Evolutionary conservation across 1,140 invertebrate species (phyloP).

Genomic region (Sitophilus oryzae): DNA sequence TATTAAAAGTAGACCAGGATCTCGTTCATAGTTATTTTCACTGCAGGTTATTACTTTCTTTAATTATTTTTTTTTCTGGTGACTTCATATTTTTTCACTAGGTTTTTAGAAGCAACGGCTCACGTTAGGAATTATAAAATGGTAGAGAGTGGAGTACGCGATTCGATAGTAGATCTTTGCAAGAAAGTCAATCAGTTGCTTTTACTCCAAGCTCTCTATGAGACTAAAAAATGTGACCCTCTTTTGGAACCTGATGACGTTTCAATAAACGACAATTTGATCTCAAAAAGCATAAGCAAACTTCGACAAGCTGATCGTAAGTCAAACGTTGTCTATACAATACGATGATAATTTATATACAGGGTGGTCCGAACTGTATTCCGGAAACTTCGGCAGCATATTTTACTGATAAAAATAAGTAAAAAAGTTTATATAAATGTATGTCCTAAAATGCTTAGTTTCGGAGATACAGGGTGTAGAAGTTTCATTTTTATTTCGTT

Average conservation of each 20-base stretch:
- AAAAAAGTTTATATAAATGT: too few species aligned
- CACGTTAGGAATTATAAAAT: constrained; percentile 51
- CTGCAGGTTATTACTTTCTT: constrained; percentile 50
- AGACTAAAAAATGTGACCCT: constrained; percentile 63
- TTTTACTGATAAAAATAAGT: too few species aligned
- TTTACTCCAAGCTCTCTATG: constrained; percentile 63
- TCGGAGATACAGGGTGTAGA: too few species aligned
- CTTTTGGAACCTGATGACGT: constrained; percentile 61
- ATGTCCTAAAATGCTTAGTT: too few species aligned
- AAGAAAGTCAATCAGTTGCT: constrained; percentile 68
- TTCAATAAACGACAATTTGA: constrained; percentile 21
- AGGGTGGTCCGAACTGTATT: too few species aligned
- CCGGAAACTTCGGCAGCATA: too few species aligned
- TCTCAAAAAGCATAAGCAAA: constrained; percentile 26
- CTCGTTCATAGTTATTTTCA: constrained; percentile 68
- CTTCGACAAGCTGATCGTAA: constrained; percentile 39
- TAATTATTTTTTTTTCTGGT: not conserved
- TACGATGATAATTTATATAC: too few species aligned
- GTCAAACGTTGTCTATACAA: too few species aligned
- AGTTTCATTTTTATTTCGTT: too few species aligned
- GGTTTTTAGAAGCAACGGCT: constrained; percentile 51
- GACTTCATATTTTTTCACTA: constrained; percentile 29
- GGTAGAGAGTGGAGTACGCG: constrained; percentile 51
- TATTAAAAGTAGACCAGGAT: constrained; percentile 56
- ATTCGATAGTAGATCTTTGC: constrained; percentile 56